phyloP scores from a whole-genome alignment of 2,797 vertebrate genomes.

The Myripristis murdjan region DNA sequence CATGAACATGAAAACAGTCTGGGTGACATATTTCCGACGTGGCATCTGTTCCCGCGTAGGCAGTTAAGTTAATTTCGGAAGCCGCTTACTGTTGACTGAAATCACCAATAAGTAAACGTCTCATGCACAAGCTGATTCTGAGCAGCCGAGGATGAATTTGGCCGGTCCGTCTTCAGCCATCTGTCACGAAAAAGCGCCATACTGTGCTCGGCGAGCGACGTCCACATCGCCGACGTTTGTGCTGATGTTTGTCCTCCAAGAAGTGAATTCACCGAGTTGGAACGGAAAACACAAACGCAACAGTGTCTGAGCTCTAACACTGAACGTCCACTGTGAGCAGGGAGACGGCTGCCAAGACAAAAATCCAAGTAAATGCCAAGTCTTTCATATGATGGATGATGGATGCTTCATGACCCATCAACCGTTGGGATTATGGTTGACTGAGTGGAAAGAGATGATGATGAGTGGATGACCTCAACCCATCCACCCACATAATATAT shows the following conservation, averaged over 20 bases:
- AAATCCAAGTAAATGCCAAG: neutral
- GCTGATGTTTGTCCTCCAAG: neutral
- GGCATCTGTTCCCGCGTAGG: too few species aligned
- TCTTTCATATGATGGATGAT: neutral
- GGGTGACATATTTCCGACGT: too few species aligned
- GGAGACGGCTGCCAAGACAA: neutral
- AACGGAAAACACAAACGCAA: too few species aligned
- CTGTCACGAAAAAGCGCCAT: neutral
- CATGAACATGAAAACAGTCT: too few species aligned
- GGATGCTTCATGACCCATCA: conserved; percentile 1
- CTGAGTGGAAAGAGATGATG: neutral
- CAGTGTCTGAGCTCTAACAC: neutral
- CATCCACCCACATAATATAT: neutral
- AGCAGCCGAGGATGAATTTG: neutral
- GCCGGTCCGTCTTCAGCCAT: neutral
- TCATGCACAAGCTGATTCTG: too few species aligned
- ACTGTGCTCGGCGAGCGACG: neutral
- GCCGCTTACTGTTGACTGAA: too few species aligned
- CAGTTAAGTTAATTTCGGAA: too few species aligned
- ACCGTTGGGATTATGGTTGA: conserved; percentile 3
- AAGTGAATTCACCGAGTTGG: neutral
- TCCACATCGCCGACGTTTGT: neutral
- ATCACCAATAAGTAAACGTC: too few species aligned
- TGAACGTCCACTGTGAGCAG: neutral
- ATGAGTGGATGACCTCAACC: neutral